These are phyloP conservation scores for Actinostola sp. DNA, from an alignment of 92 coral and sea anemone species.

Conservation along the genomic window DNA sequence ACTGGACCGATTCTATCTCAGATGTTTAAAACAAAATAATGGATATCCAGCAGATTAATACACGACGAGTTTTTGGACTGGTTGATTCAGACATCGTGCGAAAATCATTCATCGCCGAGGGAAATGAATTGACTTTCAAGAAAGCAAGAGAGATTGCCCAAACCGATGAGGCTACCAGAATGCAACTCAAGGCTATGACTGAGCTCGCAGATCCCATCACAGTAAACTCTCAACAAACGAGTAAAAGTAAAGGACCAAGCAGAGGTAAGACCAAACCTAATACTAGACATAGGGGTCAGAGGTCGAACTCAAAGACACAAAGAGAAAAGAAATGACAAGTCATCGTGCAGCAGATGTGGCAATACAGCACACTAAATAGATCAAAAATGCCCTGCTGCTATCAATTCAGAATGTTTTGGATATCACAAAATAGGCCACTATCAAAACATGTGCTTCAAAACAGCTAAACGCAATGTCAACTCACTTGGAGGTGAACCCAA, in stretches of 20 bases:
- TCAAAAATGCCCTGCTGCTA: slow-evolving; percentile 48
- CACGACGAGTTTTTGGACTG: slow-evolving; percentile 48
- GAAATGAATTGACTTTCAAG: slow-evolving; percentile 41
- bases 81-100: slow-evolving; percentile 52
- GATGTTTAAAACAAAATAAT: slow-evolving; percentile 50
- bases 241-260: neutral
- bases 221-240: slow-evolving; percentile 25
- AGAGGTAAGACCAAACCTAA: neutral
- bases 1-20: slow-evolving; percentile 41
- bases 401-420: slow-evolving; percentile 35
- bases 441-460: slow-evolving; percentile 47
- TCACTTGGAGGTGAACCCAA: slow-evolving; percentile 15
- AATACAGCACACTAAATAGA: slow-evolving; percentile 29
- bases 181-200: slow-evolving; percentile 47
- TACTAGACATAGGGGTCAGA: too few relatives aligned
- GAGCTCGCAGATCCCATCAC: slow-evolving; percentile 20
- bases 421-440: slow-evolving; percentile 53
- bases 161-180: slow-evolving; percentile 45
- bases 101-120: slow-evolving; percentile 61
- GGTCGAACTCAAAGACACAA: neutral
- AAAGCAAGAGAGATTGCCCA: slow-evolving; percentile 58
- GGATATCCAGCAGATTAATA: slow-evolving; percentile 47
- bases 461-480: neutral
- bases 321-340: neutral
- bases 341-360: neutral